These are phyloP conservation scores for Chaetorhynchus papuensis DNA, from an alignment of 2,113 vertebrate species.

Conservation along the genomic window DNA sequence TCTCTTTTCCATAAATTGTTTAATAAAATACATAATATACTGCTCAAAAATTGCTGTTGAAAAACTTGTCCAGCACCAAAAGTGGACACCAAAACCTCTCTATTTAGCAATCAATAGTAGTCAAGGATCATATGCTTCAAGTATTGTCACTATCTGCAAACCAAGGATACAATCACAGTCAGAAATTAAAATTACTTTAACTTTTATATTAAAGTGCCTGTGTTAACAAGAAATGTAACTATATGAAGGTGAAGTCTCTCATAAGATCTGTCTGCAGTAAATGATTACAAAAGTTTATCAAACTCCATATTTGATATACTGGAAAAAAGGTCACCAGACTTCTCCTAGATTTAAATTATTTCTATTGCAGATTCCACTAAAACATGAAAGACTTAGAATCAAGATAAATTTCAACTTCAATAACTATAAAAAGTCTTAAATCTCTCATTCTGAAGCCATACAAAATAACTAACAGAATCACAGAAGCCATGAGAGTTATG, in stretches of 20 bases:
- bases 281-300: not conserved
- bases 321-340: not conserved
- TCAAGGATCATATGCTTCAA: not conserved
- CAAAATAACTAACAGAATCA: not conserved
- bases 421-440: not conserved
- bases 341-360: not conserved
- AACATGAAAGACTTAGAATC: not conserved
- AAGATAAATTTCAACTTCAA: not conserved
- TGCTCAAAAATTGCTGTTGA: not conserved
- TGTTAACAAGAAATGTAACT: not conserved
- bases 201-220: not conserved
- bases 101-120: not conserved
- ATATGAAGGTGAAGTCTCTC: not conserved
- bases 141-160: not conserved
- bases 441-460: not conserved
- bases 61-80: not conserved
- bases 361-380: not conserved
- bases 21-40: not conserved
- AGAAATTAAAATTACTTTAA: not conserved
- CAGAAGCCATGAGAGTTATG: not conserved
- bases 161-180: not conserved
- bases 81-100: not conserved
- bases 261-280: not conserved
- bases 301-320: not conserved
- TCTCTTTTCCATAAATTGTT: not conserved